phyloP scores from a whole-genome alignment of 2,113 vertebrate species.

The Benitochromis conjunctus region DNA sequence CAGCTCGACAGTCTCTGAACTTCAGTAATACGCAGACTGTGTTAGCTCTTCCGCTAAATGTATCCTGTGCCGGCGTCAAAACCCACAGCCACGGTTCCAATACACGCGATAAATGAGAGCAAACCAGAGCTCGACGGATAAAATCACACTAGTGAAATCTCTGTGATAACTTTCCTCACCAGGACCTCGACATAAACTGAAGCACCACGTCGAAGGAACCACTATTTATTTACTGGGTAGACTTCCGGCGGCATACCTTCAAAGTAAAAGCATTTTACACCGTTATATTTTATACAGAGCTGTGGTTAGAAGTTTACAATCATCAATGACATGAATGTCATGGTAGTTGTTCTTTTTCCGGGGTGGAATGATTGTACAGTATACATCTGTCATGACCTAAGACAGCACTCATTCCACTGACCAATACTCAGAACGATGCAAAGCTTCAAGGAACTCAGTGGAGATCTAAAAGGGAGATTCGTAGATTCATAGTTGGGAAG shows the following conservation, averaged over 20 bases:
- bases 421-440: not conserved
- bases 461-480: not conserved
- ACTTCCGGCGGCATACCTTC: constrained; percentile 1
- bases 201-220: not conserved
- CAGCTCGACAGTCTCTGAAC: constrained; percentile 44
- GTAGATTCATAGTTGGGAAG: not conserved
- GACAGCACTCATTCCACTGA: not conserved
- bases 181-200: not conserved
- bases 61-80: not conserved
- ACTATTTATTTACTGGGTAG: not conserved
- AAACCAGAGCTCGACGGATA: not conserved
- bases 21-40: not conserved
- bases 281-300: too few species aligned
- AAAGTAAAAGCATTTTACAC: constrained; percentile 17
- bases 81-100: not conserved
- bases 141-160: not conserved
- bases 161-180: not conserved
- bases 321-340: not conserved
- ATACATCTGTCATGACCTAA: not conserved
- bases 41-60: not conserved
- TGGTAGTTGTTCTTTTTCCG: not conserved
- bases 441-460: not conserved
- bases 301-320: not conserved
- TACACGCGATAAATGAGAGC: not conserved
- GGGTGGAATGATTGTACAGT: not conserved